Evolutionary conservation across 1,140 invertebrate genomes (phyloP), one percentile per base, ranked within the genome.

Genomic region (Drosophila nannoptera): DNA sequence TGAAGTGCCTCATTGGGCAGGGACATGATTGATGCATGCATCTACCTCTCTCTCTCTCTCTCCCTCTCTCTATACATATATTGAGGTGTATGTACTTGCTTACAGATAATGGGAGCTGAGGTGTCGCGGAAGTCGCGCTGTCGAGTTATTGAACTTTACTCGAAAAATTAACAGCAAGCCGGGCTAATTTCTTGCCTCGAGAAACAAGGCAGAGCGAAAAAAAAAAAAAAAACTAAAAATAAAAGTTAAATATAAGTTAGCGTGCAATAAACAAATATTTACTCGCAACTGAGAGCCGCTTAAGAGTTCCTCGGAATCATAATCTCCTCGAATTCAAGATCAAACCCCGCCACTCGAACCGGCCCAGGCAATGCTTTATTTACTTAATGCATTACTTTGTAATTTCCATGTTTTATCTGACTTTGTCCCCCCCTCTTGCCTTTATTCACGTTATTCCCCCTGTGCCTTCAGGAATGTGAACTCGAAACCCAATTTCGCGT

Each of bases 101-200:
- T 4, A 43, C 43, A 11, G 42, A 14, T 53, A 58, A 70, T 70
- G 62, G 61, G 14, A 52, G 46, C 33, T 68, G 53, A 31, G 61
- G 40, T 36, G 65, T 56, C 60, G 53, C 53, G 61, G 61, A 65
- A 61, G 58, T 61, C 33, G 36, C 45, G 48, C 36, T 35, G 12
- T 48, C 59, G 59, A 65, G 68, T 59, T 70, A 66, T 70, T 70
- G 68, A 70, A 70, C 68, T 70, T 66, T 70, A 49, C 48, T 66
- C 59, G 16, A 53, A 4, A 59, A 54, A 48, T 59, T 66, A 64
- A 66, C 58, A 46, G 36, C 49, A n/a, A 29, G 43, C n/a, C 31
- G 32, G 50, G 66, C 43, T 69, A 56, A 63, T 62, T 69, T 63
- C 22, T 31, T 42, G 60, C 50, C 43, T 9, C 5, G 36, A 29